phyloP scores from a whole-genome alignment of 1,140 invertebrate species.

The Ostrea denselamellosa region DNA sequence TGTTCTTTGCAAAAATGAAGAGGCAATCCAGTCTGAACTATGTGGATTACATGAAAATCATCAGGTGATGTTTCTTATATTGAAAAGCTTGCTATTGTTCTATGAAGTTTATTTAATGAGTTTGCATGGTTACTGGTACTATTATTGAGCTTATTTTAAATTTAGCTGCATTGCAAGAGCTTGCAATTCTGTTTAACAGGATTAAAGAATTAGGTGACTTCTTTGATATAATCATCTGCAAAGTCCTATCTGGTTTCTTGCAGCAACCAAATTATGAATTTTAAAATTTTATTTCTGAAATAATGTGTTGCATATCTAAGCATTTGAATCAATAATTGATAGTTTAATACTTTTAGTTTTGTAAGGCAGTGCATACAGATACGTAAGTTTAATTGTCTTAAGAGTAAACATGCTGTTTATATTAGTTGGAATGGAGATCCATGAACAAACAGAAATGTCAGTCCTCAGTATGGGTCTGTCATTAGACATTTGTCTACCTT shows the following conservation, averaged over 20 bases:
- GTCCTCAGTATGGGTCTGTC: not conserved
- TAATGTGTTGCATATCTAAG: too few relatives aligned
- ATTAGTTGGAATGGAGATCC: not conserved
- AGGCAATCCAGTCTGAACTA: slow-evolving; percentile 24
- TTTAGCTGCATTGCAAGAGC: too few relatives aligned
- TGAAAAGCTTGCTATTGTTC: not conserved
- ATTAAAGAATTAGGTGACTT: too few relatives aligned
- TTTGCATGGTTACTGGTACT: too few relatives aligned
- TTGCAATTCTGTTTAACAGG: too few relatives aligned
- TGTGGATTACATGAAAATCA: slow-evolving; percentile 20
- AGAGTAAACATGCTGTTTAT: not conserved
- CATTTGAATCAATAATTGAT: too few relatives aligned
- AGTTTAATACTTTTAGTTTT: not conserved
- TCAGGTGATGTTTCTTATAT: not conserved
- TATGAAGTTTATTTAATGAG: too few relatives aligned
- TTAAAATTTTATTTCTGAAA: too few relatives aligned
- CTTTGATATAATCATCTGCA: too few relatives aligned
- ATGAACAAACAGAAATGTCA: not conserved
- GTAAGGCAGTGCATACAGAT: not conserved
- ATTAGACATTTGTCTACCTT: not conserved
- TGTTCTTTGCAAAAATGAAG: slow-evolving; percentile 5
- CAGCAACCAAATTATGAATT: too few relatives aligned
- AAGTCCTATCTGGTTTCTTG: too few relatives aligned
- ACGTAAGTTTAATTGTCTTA: not conserved
- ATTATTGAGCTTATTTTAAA: too few relatives aligned